phyloP scores from a whole-genome alignment of 2,888 invertebrate genomes.

The Cordilura impudica region DNA sequence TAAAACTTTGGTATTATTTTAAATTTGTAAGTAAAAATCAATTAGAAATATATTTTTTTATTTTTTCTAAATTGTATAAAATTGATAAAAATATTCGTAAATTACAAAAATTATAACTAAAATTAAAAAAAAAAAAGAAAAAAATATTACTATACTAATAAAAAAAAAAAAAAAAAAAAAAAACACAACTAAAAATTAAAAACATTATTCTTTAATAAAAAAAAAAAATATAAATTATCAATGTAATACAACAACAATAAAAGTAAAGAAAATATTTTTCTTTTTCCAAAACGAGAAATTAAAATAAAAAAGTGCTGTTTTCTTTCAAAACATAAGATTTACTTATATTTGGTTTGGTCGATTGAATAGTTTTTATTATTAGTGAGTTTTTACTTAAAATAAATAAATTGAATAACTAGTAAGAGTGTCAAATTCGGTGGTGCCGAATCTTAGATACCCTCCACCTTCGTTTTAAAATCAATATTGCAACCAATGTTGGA shows the following conservation, averaged over 20 bases:
- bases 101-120: neutral
- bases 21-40: conserved; percentile 28
- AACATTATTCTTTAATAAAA: conserved; percentile 46
- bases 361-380: too few species aligned
- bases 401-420: too few species aligned
- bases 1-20: conserved; percentile 39
- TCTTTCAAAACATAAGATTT: too few species aligned
- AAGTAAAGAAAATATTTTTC: conserved; percentile 33
- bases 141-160: conserved; percentile 46
- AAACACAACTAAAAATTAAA: conserved; percentile 63
- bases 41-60: conserved; percentile 7
- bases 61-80: conserved; percentile 60
- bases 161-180: conserved; percentile 9
- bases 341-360: too few species aligned
- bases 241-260: conserved; percentile 67
- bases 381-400: too few species aligned
- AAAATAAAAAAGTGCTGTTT: neutral
- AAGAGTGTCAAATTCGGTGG: too few species aligned
- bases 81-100: conserved; percentile 50
- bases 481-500: too few species aligned
- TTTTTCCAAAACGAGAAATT: neutral
- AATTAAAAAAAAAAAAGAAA: conserved; percentile 7
- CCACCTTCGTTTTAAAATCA: too few species aligned
- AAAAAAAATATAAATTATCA: conserved; percentile 61
- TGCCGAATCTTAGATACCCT: too few species aligned